phyloP scores from a whole-genome alignment of 1,140 invertebrate species.

The Sycophila sp. region DNA sequence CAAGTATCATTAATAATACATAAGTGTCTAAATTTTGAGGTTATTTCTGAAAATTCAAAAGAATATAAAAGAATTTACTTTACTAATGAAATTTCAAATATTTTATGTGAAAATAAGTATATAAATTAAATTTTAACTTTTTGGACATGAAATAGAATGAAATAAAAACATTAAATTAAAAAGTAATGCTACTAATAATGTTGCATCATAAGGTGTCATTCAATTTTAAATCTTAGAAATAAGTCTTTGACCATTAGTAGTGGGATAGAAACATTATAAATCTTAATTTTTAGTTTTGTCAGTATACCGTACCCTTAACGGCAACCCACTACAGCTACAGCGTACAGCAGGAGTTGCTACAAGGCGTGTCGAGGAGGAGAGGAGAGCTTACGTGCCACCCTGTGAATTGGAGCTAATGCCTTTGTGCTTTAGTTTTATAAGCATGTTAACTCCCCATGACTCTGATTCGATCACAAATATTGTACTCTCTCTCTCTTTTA shows the following conservation, averaged over 20 bases:
- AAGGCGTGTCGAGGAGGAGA: slow-evolving; percentile 16
- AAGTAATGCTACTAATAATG: too few relatives aligned
- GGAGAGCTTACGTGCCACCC: slow-evolving; percentile 36
- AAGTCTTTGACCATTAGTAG: neutral
- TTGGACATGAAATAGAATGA: neutral
- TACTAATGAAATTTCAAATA: too few relatives aligned
- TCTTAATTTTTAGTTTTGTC: slow-evolving; percentile 39
- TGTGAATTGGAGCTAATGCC: slow-evolving; percentile 37
- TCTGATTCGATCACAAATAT: slow-evolving; percentile 34
- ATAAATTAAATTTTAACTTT: too few relatives aligned
- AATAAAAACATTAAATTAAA: neutral
- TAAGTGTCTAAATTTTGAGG: too few relatives aligned
- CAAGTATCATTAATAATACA: too few relatives aligned
- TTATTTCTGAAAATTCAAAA: too few relatives aligned
- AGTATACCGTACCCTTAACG: slow-evolving; percentile 41
- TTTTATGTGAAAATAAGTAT: too few relatives aligned
- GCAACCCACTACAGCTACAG: slow-evolving; percentile 45
- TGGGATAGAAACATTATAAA: slow-evolving; percentile 1
- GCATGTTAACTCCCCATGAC: slow-evolving; percentile 34
- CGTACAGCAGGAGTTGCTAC: slow-evolving; percentile 39
- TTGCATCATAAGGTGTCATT: neutral
- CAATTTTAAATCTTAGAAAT: neutral
- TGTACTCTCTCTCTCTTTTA: slow-evolving; percentile 32
- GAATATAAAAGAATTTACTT: too few relatives aligned
- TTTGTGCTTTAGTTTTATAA: slow-evolving; percentile 40